These are phyloP conservation scores for Oeneis ivallda DNA, from an alignment of 2,888 invertebrate genomes.

Conservation along the genomic window DNA sequence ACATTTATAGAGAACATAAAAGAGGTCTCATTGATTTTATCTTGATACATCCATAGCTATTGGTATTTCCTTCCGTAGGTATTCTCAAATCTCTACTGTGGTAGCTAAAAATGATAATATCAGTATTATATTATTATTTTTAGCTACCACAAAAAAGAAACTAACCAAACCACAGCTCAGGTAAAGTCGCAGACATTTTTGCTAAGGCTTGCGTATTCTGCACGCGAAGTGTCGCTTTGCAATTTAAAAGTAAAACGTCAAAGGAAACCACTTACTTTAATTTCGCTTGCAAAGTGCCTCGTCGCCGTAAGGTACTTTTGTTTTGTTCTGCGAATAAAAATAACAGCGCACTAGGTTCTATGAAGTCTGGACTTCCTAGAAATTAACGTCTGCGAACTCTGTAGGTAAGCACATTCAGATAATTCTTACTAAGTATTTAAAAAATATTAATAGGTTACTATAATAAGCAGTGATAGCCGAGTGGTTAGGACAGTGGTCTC, in stretches of 20 bases:
- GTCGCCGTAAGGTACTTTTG: neutral
- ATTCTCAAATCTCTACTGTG: no score
- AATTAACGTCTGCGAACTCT: neutral
- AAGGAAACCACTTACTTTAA: neutral
- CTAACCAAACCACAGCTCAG: neutral
- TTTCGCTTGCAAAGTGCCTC: constrained; percentile 13
- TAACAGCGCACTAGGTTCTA: neutral
- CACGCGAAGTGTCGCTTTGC: constrained; percentile 11
- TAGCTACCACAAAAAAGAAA: no score
- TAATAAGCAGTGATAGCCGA: no score
- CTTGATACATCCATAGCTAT: no score
- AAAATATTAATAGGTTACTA: neutral
- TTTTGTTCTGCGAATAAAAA: constrained; percentile 7
- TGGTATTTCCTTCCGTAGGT: no score
- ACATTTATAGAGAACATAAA: no score
- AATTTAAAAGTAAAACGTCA: constrained; percentile 19
- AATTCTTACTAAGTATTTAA: neutral
- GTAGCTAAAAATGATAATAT: no score
- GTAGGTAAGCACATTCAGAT: no score
- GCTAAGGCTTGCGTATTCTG: neutral
- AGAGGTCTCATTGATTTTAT: no score
- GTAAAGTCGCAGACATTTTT: neutral
- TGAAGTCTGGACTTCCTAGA: constrained; percentile 1
- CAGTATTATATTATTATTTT: no score
- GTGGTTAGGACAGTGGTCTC: no score